phyloP scores from a whole-genome alignment of 2,797 vertebrate genomes.

The Xiphorhynchus erythropygius region DNA sequence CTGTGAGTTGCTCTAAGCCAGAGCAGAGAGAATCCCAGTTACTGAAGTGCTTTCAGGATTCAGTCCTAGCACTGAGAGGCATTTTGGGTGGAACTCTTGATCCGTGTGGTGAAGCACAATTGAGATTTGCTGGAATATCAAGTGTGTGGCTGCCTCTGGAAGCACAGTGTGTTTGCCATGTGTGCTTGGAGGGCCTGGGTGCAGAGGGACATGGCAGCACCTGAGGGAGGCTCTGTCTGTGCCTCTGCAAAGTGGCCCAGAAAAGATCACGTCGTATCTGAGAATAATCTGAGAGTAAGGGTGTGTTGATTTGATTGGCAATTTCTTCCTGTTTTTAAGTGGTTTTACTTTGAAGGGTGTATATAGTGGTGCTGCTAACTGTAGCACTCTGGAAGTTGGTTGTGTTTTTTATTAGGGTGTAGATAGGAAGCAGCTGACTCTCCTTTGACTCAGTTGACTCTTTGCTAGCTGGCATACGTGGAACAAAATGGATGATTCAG shows the following conservation, averaged over 20 bases:
- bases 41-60: not conserved
- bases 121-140: not conserved
- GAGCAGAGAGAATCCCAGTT: not conserved
- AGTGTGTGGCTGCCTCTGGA: not conserved
- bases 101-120: not conserved
- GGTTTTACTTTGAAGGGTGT: not conserved
- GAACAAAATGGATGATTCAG: constrained; percentile 26
- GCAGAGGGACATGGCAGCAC: not conserved
- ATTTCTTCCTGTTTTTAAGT: not conserved
- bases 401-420: not conserved
- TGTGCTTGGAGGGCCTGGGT: not conserved
- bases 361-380: not conserved
- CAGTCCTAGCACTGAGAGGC: not conserved
- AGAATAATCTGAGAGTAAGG: not conserved
- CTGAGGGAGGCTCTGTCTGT: not conserved
- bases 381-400: not conserved
- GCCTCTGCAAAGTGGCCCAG: not conserved
- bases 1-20: not conserved
- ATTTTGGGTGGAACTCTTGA: not conserved
- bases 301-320: not conserved
- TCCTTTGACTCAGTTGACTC: constrained; percentile 44
- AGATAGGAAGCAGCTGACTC: constrained; percentile 29
- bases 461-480: not conserved
- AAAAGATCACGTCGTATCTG: not conserved
- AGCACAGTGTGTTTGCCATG: not conserved